A percentile compares a stretch with the other conserved stretches of the same genome.
Evolutionary conservation across 2,797 vertebrate genomes (phyloP).

Genomic region (Sphaeramia orbicularis): DNA sequence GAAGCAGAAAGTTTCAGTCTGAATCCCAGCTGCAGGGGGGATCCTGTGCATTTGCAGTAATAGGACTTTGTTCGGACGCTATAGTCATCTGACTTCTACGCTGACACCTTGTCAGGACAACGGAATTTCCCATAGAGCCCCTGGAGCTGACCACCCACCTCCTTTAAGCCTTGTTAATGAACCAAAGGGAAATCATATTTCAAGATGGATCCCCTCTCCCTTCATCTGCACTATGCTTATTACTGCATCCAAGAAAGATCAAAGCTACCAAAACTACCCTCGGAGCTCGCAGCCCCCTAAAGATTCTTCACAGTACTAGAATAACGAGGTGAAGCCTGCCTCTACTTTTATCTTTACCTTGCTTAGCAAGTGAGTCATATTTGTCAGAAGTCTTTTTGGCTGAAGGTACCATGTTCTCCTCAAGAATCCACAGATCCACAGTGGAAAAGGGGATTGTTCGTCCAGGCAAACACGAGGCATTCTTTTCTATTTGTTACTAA

Average conservation of each 20-base stretch:
- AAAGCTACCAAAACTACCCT: constrained; percentile 81
- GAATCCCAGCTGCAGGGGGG: constrained; percentile 41
- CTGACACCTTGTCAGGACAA: constrained; percentile 50
- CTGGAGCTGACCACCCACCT: constrained; percentile 76
- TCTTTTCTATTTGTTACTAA: constrained; percentile 24
- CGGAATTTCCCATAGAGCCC: constrained; percentile 55
- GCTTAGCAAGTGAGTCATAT: constrained; percentile 71
- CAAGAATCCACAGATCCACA: constrained; percentile 21
- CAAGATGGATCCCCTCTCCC: constrained; percentile 70
- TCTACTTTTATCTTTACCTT: constrained; percentile 79
- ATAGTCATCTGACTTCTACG: constrained; percentile 28
- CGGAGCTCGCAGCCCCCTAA: constrained; percentile 66
- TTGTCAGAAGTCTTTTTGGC: constrained; percentile 67
- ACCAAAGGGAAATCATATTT: constrained; percentile 76
- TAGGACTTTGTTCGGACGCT: constrained; percentile 53
- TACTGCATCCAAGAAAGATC: constrained; percentile 80
- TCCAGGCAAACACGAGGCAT: constrained; percentile 36
- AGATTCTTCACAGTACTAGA: constrained; percentile 77
- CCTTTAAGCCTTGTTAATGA: constrained; percentile 71
- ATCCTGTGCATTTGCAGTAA: constrained; percentile 50
- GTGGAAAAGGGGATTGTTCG: constrained; percentile 33
- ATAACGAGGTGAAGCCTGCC: constrained; percentile 74
- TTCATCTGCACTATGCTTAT: constrained; percentile 76
- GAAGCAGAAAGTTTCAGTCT: constrained; percentile 20
- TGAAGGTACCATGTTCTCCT: constrained; percentile 43